Conservation (phyloP, 2,113 vertebrate species). For the Merops nubicus region DNA sequence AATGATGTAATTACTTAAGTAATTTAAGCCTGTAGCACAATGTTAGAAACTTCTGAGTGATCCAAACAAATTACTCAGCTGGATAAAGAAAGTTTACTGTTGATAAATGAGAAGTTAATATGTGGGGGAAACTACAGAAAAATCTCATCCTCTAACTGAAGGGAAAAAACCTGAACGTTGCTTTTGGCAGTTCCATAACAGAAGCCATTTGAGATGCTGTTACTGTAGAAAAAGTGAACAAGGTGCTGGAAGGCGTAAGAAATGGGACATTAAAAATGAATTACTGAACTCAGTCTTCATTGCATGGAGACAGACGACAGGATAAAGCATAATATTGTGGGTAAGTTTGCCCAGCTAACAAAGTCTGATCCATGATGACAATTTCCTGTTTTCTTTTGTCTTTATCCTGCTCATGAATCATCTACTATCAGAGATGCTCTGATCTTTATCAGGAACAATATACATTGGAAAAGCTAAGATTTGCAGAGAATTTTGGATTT, state of each 20-base stretch:
- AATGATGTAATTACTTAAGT: slow-evolving; percentile 32
- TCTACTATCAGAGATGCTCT: background rate
- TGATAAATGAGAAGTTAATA: background rate
- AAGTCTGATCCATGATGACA: slow-evolving; percentile 21
- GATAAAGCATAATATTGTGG: background rate
- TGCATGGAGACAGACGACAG: background rate
- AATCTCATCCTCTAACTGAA: background rate
- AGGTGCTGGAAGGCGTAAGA: slow-evolving; percentile 44
- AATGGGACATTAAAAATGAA: slow-evolving; percentile 51
- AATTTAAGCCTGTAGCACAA: background rate
- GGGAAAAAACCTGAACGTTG: background rate
- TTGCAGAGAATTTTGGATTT: background rate
- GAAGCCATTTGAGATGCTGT: background rate
- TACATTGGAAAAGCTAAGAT: background rate
- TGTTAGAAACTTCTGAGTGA: background rate
- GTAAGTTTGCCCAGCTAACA: background rate
- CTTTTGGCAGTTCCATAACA: slow-evolving; percentile 28
- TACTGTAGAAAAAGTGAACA: slow-evolving; percentile 25
- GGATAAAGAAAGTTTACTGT: background rate
- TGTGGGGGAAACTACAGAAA: background rate
- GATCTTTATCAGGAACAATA: slow-evolving; percentile 19
- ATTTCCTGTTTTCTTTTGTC: slow-evolving; percentile 52
- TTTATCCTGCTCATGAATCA: slow-evolving; percentile 39
- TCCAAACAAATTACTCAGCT: background rate
- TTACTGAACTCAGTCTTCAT: slow-evolving; percentile 15